Percentiles rank a stretch among this genome's conserved stretches.
phyloP scores from a whole-genome alignment of 2,888 invertebrate genomes.

The Campopleginae sp. region DNA sequence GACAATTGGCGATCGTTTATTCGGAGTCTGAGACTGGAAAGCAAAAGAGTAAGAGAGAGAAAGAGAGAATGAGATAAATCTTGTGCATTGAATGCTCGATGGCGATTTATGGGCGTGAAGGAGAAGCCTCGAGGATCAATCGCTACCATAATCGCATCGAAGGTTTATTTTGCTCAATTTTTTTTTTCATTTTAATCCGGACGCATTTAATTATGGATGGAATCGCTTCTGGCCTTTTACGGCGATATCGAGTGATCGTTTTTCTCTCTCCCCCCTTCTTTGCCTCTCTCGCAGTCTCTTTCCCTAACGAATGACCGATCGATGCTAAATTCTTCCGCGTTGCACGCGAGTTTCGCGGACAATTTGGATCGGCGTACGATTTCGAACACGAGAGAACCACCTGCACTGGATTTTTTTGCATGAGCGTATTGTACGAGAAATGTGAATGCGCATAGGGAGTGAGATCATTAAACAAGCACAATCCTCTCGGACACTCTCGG shows the following conservation, averaged over 20 bases:
- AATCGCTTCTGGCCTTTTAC: slow-evolving; percentile 61
- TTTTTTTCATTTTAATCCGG: slow-evolving; percentile 38
- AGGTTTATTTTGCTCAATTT: slow-evolving; percentile 47
- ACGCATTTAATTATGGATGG: slow-evolving; percentile 63
- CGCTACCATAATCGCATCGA: slow-evolving; percentile 62
- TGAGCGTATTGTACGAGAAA: slow-evolving; percentile 3
- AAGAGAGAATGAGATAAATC: slow-evolving; percentile 30
- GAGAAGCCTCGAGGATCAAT: slow-evolving; percentile 61
- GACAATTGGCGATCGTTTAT: slow-evolving; percentile 38
- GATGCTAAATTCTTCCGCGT: slow-evolving; percentile 57
- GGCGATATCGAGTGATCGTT: slow-evolving; percentile 56
- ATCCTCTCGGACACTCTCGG: neutral
- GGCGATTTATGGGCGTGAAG: slow-evolving; percentile 63
- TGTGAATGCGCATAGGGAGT: neutral
- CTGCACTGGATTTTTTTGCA: slow-evolving; percentile 20
- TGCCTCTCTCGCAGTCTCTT: neutral
- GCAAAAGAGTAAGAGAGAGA: neutral
- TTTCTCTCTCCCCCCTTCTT: slow-evolving; percentile 9
- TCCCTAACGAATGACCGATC: slow-evolving; percentile 14
- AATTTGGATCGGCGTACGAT: neutral
- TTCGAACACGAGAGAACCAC: slow-evolving; percentile 17
- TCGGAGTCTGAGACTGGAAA: neutral
- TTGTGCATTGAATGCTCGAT: slow-evolving; percentile 52
- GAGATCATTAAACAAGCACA: slow-evolving; percentile 30
- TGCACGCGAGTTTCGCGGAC: slow-evolving; percentile 13